Percentiles rank a stretch among this genome's conserved stretches.
Conservation (phyloP, 2,888 invertebrate species). For the Syrphus vitripennis region DNA sequence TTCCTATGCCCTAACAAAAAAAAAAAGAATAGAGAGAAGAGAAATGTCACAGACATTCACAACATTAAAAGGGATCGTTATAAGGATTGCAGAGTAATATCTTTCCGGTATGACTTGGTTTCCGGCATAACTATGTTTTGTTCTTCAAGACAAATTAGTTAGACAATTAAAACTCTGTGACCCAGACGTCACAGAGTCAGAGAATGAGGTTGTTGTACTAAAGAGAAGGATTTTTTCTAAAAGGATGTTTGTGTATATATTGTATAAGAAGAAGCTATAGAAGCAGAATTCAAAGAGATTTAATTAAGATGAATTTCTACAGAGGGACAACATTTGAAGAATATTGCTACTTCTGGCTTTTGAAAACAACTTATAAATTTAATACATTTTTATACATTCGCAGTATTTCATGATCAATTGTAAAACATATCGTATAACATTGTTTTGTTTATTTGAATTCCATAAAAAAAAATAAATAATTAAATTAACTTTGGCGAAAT, state of each 20-base stretch:
- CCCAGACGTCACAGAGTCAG: background rate
- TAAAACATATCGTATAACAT: no score
- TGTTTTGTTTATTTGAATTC: background rate
- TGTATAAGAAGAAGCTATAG: background rate
- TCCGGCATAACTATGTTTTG: slow-evolving; percentile 23
- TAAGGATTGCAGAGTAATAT: slow-evolving; percentile 7
- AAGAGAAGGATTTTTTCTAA: background rate
- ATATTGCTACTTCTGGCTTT: no score
- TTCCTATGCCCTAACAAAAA: background rate
- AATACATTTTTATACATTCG: no score
- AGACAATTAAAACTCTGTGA: slow-evolving; percentile 17
- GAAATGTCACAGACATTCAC: background rate
- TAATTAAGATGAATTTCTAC: background rate
- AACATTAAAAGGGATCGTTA: background rate
- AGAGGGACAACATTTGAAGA: background rate
- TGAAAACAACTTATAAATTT: no score
- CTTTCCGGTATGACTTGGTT: slow-evolving; percentile 18
- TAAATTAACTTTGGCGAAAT: background rate
- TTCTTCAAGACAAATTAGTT: slow-evolving; percentile 22
- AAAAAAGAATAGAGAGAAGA: no score
- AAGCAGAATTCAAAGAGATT: background rate
- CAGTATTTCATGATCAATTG: no score
- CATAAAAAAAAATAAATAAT: background rate
- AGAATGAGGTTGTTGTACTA: background rate
- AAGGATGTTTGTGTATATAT: background rate